Evolutionary conservation across 2,888 invertebrate genomes (phyloP).

Genomic region (Frankliniella intonsa): DNA sequence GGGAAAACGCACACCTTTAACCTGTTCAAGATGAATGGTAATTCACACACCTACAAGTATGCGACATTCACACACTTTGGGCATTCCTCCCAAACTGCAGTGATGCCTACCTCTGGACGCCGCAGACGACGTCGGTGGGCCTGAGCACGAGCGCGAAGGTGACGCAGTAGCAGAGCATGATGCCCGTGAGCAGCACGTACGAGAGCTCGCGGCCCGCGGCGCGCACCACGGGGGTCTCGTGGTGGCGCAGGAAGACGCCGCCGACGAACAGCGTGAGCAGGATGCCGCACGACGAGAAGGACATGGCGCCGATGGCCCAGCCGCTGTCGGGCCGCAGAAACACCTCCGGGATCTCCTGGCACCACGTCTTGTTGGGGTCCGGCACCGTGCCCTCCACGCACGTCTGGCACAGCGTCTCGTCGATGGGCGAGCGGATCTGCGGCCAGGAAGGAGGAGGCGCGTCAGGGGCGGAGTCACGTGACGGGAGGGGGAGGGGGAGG

Average conservation of each 20-base stretch:
- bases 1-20: too few relatives aligned
- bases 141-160: slow-evolving; percentile 87
- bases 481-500: too few relatives aligned
- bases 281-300: slow-evolving; percentile 80
- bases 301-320: slow-evolving; percentile 92
- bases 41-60: neutral
- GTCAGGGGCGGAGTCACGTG: too few relatives aligned
- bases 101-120: slow-evolving; percentile 71
- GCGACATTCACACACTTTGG: too few relatives aligned
- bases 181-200: slow-evolving; percentile 85
- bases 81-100: too few relatives aligned
- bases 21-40: too few relatives aligned
- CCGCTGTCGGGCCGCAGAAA: slow-evolving; percentile 76
- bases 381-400: slow-evolving; percentile 68
- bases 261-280: slow-evolving; percentile 70
- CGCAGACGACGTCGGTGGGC: slow-evolving; percentile 82
- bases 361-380: slow-evolving; percentile 66
- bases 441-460: slow-evolving; percentile 37
- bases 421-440: slow-evolving; percentile 72
- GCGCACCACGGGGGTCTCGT: slow-evolving; percentile 94
- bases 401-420: slow-evolving; percentile 70
- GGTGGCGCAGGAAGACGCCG: slow-evolving; percentile 76
- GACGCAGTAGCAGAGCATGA: slow-evolving; percentile 85
- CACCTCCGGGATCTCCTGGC: slow-evolving; percentile 74
- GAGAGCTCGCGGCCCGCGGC: slow-evolving; percentile 87